phyloP scores from a whole-genome alignment of 2,888 invertebrate species.

The Hoplodrina ambigua region DNA sequence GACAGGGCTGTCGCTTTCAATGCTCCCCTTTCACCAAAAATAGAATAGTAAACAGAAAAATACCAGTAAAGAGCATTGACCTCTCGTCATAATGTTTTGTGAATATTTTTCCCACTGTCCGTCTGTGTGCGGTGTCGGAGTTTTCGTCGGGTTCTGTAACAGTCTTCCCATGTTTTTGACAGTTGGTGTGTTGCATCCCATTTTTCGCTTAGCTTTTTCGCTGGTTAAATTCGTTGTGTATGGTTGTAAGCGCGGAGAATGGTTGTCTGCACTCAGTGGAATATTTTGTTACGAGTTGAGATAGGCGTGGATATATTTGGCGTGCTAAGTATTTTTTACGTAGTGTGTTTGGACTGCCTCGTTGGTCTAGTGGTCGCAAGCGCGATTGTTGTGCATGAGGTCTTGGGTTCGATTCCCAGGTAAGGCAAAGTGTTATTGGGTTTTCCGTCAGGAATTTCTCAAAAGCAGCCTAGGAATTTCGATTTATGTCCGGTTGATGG shows the following conservation, averaged over 20 bases:
- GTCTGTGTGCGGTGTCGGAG: constrained; percentile 44
- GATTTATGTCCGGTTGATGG: no score
- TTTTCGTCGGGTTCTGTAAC: constrained; percentile 46
- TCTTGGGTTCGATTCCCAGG: no score
- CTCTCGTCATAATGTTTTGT: constrained; percentile 55
- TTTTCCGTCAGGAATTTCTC: no score
- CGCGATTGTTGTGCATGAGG: no score
- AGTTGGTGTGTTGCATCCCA: constrained; percentile 49
- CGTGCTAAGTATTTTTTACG: background rate
- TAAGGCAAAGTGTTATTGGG: no score
- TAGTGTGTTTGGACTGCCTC: no score
- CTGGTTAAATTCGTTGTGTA: constrained; percentile 41
- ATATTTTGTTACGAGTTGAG: constrained; percentile 36
- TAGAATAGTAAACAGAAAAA: constrained; percentile 48
- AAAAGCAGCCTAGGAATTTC: no score
- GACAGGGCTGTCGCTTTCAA: constrained; percentile 50
- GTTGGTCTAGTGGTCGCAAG: no score
- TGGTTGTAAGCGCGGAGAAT: constrained; percentile 16
- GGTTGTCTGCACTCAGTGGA: constrained; percentile 11
- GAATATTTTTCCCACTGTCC: constrained; percentile 54
- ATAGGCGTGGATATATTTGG: background rate
- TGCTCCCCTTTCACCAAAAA: constrained; percentile 40
- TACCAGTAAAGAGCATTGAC: constrained; percentile 39
- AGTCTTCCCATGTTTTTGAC: constrained; percentile 57
- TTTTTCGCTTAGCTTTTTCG: constrained; percentile 55